These are phyloP conservation scores for Folsomia manolachei DNA, from an alignment of 2,888 invertebrate genomes.

Conservation along the genomic window DNA sequence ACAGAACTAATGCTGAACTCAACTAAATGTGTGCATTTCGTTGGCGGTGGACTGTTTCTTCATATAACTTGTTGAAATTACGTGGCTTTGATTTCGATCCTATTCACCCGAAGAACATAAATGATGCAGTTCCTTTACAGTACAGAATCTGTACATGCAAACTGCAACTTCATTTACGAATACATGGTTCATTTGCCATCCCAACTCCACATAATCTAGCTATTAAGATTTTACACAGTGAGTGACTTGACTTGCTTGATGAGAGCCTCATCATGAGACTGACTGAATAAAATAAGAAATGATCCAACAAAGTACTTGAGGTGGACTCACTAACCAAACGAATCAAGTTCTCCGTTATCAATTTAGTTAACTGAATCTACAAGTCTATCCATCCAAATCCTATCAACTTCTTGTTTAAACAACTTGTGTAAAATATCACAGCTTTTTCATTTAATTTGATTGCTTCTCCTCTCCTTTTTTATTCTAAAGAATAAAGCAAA, in stretches of 20 bases:
- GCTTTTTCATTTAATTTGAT: slow-evolving; percentile 5
- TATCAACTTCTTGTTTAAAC: slow-evolving; percentile 8
- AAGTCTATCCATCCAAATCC: not conserved
- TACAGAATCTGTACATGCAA: not conserved
- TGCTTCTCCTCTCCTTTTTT: not conserved
- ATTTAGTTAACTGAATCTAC: not conserved
- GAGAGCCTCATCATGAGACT: too few species aligned
- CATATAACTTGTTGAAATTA: slow-evolving; percentile 5
- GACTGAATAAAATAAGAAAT: not conserved
- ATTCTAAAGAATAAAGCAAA: too few species aligned
- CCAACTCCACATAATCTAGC: not conserved
- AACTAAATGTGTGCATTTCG: not conserved
- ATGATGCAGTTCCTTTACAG: not conserved
- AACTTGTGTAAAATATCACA: slow-evolving; percentile 8
- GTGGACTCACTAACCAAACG: not conserved
- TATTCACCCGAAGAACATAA: slow-evolving; percentile 1
- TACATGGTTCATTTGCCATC: not conserved
- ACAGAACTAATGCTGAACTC: too few species aligned
- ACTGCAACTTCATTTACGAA: not conserved
- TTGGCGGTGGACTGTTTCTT: not conserved
- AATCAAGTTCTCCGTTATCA: too few species aligned
- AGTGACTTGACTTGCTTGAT: not conserved
- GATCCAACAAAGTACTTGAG: not conserved
- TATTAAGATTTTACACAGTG: not conserved
- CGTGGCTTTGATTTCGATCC: not conserved